These are phyloP conservation scores for Dromaius novaehollandiae DNA, from an alignment of 2,113 vertebrate genomes.

Conservation along the genomic window DNA sequence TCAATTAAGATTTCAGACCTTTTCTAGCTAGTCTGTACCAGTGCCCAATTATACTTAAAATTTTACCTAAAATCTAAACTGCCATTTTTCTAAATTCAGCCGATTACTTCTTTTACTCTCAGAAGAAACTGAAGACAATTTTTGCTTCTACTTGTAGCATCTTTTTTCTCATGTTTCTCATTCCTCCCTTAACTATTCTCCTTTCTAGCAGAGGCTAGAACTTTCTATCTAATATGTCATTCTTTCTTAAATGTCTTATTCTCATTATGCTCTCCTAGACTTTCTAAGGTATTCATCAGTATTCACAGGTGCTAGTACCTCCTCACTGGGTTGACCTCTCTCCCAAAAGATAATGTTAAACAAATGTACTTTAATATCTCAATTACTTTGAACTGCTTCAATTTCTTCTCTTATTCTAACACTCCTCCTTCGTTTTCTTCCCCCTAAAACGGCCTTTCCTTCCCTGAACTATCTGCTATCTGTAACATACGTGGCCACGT, in stretches of 20 bases:
- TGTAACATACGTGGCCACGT: neutral
- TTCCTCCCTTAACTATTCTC: neutral
- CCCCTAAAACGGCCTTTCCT: neutral
- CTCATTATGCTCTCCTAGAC: neutral
- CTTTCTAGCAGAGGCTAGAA: neutral
- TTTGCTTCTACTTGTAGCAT: neutral
- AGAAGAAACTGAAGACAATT: neutral
- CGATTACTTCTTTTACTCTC: neutral
- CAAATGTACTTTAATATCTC: neutral
- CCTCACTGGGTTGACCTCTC: neutral
- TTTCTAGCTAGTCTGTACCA: neutral
- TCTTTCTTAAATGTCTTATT: neutral
- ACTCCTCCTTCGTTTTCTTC: constrained; percentile 46
- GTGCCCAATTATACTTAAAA: neutral
- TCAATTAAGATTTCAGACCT: neutral
- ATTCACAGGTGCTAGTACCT: neutral
- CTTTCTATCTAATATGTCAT: neutral
- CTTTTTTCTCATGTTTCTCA: neutral
- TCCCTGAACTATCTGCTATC: constrained; percentile 65
- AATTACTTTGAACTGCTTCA: neutral
- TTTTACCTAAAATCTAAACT: neutral
- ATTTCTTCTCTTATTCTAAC: neutral
- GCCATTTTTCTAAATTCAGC: neutral
- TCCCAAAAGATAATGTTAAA: neutral
- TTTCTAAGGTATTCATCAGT: neutral